A percentile compares a stretch with the other conserved stretches of the same genome.
Evolutionary conservation across 2,888 invertebrate genomes (phyloP).

Genomic region (Podabrus alpinus): DNA sequence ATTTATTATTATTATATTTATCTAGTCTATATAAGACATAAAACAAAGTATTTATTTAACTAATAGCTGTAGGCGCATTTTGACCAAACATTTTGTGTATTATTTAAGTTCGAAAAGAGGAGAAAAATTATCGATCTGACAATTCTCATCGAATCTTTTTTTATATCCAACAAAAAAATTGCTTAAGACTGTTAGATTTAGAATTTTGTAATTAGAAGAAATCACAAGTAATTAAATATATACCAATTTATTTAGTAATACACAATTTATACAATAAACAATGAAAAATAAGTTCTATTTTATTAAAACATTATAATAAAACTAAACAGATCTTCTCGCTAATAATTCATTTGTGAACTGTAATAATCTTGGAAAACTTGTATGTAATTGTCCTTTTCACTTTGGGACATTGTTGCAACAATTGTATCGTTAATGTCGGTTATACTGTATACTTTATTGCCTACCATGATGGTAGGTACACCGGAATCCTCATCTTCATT

Average conservation of each 20-base stretch:
- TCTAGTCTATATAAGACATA: not conserved
- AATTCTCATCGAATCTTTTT: not conserved
- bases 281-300: not conserved
- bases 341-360: constrained; percentile 81
- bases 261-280: not conserved
- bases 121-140: no score
- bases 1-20: no score
- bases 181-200: not conserved
- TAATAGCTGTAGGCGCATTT: not conserved
- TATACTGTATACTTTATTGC: constrained; percentile 76
- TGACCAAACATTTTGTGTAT: no score
- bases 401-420: constrained; percentile 87
- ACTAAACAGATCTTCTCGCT: constrained; percentile 34
- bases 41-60: not conserved
- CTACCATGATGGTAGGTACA: constrained; percentile 81
- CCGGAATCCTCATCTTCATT: constrained; percentile 73
- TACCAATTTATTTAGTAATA: not conserved
- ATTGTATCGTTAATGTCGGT: constrained; percentile 85
- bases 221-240: not conserved
- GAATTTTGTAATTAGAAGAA: not conserved
- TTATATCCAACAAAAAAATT: not conserved
- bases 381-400: constrained; percentile 93
- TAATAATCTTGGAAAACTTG: constrained; percentile 93
- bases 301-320: not conserved
- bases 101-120: no score